Evolutionary conservation across 2,113 vertebrate genomes (phyloP).

Genomic region (Anser cygnoides): DNA sequence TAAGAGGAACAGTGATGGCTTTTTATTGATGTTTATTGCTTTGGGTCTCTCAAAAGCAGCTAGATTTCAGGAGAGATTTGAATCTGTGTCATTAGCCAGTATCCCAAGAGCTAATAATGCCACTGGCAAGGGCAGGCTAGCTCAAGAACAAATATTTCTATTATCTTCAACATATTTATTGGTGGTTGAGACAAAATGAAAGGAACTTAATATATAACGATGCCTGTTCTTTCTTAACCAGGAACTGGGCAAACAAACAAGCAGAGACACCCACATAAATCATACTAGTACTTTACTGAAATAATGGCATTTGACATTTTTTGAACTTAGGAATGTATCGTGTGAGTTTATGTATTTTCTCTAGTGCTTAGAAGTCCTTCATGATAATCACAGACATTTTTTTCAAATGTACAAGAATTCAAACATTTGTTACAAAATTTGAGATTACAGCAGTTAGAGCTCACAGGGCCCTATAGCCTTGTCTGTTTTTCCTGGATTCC

Average conservation of each 20-base stretch:
- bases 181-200: neutral
- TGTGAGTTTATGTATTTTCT: neutral
- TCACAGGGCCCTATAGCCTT: neutral
- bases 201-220: neutral
- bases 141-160: neutral
- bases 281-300: neutral
- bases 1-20: neutral
- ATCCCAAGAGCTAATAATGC: neutral
- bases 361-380: neutral
- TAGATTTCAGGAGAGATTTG: constrained; percentile 16
- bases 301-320: neutral
- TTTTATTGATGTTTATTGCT: constrained; percentile 18
- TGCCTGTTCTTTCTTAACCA: neutral
- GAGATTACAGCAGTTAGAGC: neutral
- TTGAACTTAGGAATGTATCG: neutral
- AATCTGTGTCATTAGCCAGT: neutral
- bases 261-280: neutral
- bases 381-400: neutral
- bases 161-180: neutral
- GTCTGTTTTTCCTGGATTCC: neutral
- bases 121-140: constrained; percentile 26
- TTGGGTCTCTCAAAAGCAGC: neutral
- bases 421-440: neutral
- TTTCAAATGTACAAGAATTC: neutral
- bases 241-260: neutral